A percentile compares a stretch with the other conserved stretches of the same genome.
Conservation (phyloP, 2,888 invertebrate genomes). For the Epistrophe grossulariae region DNA sequence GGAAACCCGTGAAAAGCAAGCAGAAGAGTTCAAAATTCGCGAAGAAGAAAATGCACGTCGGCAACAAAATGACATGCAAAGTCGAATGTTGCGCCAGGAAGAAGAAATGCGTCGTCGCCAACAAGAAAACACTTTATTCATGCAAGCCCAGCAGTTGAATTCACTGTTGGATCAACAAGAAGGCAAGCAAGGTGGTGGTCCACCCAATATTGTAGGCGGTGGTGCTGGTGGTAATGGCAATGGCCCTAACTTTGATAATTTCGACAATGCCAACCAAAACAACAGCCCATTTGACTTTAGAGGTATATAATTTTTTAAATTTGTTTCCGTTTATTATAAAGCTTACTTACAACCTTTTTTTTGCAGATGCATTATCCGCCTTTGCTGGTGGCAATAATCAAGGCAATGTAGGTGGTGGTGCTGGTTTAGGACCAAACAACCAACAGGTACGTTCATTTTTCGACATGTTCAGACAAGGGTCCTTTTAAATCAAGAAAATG, state of each 20-base stretch:
- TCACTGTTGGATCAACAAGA: conserved; percentile 90
- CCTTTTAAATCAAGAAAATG: conserved; percentile 43
- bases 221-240: conserved; percentile 78
- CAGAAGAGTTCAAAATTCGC: conserved; percentile 90
- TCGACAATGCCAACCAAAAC: conserved; percentile 73
- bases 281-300: conserved; percentile 82
- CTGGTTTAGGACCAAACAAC: conserved; percentile 77
- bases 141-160: conserved; percentile 89
- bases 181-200: conserved; percentile 81
- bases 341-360: background rate
- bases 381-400: conserved; percentile 78
- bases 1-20: conserved; percentile 92
- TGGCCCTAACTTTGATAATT: conserved; percentile 78
- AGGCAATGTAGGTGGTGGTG: conserved; percentile 71
- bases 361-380: conserved; percentile 67
- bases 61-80: conserved; percentile 91
- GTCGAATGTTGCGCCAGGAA: conserved; percentile 91
- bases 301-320: conserved; percentile 77
- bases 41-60: conserved; percentile 88
- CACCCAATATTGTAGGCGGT: conserved; percentile 81
- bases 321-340: background rate
- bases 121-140: conserved; percentile 94
- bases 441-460: conserved; percentile 80
- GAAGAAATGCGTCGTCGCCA: conserved; percentile 93
- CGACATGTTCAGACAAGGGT: conserved; percentile 74